A percentile compares a stretch with the other conserved stretches of the same genome.
Conservation (phyloP, 2,888 invertebrate genomes). For the Yponomeuta evonymella region DNA sequence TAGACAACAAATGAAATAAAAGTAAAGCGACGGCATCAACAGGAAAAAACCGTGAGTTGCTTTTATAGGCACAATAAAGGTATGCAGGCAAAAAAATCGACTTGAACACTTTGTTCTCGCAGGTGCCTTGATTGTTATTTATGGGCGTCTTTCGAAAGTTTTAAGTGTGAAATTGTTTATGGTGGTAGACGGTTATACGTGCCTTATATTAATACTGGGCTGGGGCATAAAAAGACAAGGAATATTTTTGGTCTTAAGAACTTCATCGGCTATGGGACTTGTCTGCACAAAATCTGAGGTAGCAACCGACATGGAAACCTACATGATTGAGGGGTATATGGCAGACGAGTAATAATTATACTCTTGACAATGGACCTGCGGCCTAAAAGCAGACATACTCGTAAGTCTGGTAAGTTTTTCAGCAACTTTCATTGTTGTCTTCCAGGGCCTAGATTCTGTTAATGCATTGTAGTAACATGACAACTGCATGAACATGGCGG, state of each 20-base stretch:
- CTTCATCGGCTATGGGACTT: background rate
- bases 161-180: slow-evolving; percentile 27
- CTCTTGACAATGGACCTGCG: background rate
- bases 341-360: background rate
- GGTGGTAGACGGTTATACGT: background rate
- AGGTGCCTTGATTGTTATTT: slow-evolving; percentile 48
- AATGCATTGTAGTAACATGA: too few relatives aligned
- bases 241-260: background rate
- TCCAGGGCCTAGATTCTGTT: too few relatives aligned
- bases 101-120: slow-evolving; percentile 46
- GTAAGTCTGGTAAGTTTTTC: background rate
- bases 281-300: background rate
- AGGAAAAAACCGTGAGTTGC: slow-evolving; percentile 49
- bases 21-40: slow-evolving; percentile 33
- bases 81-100: slow-evolving; percentile 37
- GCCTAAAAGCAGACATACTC: background rate
- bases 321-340: background rate
- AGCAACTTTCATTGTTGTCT: background rate
- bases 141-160: slow-evolving; percentile 33
- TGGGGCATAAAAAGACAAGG: background rate
- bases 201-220: background rate
- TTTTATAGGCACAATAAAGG: slow-evolving; percentile 52
- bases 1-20: slow-evolving; percentile 27
- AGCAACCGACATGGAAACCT: background rate
- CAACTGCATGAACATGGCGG: too few relatives aligned